phyloP scores from a whole-genome alignment of 2,888 invertebrate species.

The Isotomurus palustris region DNA sequence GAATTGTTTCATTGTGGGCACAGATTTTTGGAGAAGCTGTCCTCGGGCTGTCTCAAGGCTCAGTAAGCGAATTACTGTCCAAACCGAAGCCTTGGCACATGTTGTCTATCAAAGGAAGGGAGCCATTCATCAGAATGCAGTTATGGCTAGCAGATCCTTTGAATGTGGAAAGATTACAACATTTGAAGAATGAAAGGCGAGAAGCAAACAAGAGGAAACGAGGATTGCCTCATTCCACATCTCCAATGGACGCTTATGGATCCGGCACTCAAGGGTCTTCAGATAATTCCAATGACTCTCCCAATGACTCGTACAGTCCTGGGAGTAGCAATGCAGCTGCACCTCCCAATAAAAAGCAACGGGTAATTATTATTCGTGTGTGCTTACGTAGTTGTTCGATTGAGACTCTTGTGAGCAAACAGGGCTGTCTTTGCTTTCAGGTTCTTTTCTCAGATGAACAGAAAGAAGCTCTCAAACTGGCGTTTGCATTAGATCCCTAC shows the following conservation, averaged over 20 bases:
- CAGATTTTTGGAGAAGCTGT: slow-evolving; percentile 96
- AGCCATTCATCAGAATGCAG: slow-evolving; percentile 94
- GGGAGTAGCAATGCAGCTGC: slow-evolving; percentile 44
- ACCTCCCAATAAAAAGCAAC: slow-evolving; percentile 46
- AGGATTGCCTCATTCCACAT: slow-evolving; percentile 41
- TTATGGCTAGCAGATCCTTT: slow-evolving; percentile 93
- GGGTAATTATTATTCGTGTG: slow-evolving; percentile 30
- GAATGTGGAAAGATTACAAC: slow-evolving; percentile 88
- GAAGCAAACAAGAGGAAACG: slow-evolving; percentile 87
- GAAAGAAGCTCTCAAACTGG: slow-evolving; percentile 88
- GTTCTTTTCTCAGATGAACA: slow-evolving; percentile 98
- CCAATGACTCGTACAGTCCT: slow-evolving; percentile 46
- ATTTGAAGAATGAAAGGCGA: slow-evolving; percentile 80
- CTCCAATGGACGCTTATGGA: slow-evolving; percentile 44
- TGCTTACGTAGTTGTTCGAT: background rate
- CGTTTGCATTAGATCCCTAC: slow-evolving; percentile 94
- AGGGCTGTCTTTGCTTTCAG: slow-evolving; percentile 23
- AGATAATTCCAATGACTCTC: slow-evolving; percentile 46
- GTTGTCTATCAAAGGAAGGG: slow-evolving; percentile 95
- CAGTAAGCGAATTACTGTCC: slow-evolving; percentile 92
- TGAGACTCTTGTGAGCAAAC: background rate
- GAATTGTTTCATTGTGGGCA: slow-evolving; percentile 45
- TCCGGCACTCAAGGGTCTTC: slow-evolving; percentile 46
- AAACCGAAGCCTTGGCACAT: slow-evolving; percentile 99
- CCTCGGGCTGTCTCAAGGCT: slow-evolving; percentile 90